Percentiles rank a stretch among this genome's conserved stretches.
Conservation (phyloP, 2,113 vertebrate species). For the Aviceda subcristata region DNA sequence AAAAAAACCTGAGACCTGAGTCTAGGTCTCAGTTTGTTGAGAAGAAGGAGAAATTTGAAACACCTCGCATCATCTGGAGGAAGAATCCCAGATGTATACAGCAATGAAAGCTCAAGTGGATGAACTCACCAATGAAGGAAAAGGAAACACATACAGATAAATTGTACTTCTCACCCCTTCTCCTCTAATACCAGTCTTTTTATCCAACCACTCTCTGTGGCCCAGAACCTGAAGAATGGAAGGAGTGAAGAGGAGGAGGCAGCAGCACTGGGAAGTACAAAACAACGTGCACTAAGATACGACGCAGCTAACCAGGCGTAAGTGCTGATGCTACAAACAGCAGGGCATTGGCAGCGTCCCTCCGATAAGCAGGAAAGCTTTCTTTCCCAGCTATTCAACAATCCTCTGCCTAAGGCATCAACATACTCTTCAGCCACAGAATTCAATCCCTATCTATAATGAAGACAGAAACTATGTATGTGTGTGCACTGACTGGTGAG, state of each 20-base stretch:
- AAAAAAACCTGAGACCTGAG: background rate
- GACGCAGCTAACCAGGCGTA: background rate
- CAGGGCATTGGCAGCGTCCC: background rate
- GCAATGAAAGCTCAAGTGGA: background rate
- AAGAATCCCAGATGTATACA: background rate
- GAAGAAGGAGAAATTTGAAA: background rate
- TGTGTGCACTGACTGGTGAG: background rate
- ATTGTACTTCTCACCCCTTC: background rate
- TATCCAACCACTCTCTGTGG: background rate
- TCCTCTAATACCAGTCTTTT: background rate
- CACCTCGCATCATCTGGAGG: background rate
- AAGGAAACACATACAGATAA: background rate
- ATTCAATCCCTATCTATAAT: slow-evolving; percentile 1
- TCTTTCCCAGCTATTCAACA: slow-evolving; percentile 4
- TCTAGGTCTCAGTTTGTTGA: background rate
- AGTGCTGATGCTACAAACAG: slow-evolving; percentile 3
- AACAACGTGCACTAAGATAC: fast-evolving
- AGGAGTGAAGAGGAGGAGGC: background rate
- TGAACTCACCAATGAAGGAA: background rate
- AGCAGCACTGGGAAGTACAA: background rate
- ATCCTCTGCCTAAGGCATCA: slow-evolving; percentile 36
- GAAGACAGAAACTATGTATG: background rate
- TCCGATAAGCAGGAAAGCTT: background rate
- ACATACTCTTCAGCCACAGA: slow-evolving; percentile 11
- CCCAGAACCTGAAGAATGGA: background rate